Evolutionary conservation across 1,140 invertebrate genomes (phyloP).

Genomic region (Ostrea denselamellosa): DNA sequence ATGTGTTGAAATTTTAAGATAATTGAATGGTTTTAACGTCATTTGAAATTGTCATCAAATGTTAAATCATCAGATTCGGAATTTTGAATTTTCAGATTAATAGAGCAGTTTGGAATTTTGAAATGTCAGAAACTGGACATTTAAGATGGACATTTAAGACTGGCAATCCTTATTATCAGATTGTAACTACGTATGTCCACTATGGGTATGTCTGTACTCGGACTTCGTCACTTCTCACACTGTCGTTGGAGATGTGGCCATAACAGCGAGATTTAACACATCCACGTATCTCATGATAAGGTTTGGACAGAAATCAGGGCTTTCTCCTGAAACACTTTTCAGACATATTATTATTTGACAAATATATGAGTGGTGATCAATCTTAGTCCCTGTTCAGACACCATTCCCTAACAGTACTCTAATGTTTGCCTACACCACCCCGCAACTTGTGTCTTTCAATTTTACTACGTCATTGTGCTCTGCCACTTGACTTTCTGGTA

Average conservation of each 20-base stretch:
- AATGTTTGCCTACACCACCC: not conserved
- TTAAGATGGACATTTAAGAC: no score
- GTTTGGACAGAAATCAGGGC: not conserved
- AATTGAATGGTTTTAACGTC: no score
- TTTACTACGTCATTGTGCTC: constrained; percentile 1
- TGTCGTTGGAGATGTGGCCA: not conserved
- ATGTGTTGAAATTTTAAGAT: no score
- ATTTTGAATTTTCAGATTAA: no score
- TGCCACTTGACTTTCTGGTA: not conserved
- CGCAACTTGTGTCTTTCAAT: not conserved
- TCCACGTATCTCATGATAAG: not conserved
- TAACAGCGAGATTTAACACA: not conserved
- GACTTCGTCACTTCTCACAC: no score
- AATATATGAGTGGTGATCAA: not conserved
- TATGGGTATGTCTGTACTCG: no score
- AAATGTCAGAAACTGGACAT: no score
- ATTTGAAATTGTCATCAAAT: no score
- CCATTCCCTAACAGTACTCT: not conserved
- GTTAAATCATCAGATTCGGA: no score
- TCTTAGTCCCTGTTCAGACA: not conserved
- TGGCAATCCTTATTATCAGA: no score
- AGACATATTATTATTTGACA: not conserved
- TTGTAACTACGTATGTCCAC: no score
- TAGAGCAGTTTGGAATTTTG: no score
- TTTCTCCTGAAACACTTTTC: not conserved